A percentile compares a stretch with the other conserved stretches of the same genome.
Conservation (phyloP, 2,113 vertebrate species). For the Taurulus bubalis region DNA sequence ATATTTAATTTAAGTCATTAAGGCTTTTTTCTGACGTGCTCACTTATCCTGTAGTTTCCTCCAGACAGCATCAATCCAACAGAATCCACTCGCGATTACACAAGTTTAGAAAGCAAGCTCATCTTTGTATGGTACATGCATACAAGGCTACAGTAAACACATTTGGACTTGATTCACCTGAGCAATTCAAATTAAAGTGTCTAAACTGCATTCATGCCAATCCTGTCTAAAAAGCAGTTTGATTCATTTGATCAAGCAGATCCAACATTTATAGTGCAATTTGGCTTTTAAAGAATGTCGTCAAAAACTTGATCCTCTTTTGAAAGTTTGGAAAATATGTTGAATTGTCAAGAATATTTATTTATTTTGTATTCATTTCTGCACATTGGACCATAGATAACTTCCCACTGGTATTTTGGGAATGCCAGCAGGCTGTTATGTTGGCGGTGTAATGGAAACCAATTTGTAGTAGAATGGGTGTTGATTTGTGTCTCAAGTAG, state of each 20-base stretch:
- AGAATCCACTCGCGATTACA: neutral
- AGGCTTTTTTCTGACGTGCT: neutral
- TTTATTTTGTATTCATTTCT: neutral
- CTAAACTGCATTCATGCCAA: neutral
- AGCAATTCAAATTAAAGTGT: neutral
- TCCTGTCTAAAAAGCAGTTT: neutral
- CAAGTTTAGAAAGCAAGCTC: neutral
- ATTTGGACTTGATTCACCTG: neutral
- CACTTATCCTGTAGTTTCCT: neutral
- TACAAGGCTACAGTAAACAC: neutral
- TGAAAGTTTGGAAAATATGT: too few relatives aligned
- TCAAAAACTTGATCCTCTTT: too few relatives aligned
- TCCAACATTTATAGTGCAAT: neutral
- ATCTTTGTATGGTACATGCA: neutral
- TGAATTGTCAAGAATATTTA: neutral
- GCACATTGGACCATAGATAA: too few relatives aligned
- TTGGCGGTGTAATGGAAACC: neutral
- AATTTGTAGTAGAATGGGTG: neutral
- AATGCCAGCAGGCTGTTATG: neutral
- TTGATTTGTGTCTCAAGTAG: slow-evolving; percentile 4
- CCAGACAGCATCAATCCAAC: neutral
- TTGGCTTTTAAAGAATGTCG: too few relatives aligned
- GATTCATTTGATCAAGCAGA: neutral
- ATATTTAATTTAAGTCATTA: neutral
- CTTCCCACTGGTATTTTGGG: neutral